Base-by-base conservation (phyloP, 1,140 invertebrate species). In the Drosophila willistoni region DNA sequence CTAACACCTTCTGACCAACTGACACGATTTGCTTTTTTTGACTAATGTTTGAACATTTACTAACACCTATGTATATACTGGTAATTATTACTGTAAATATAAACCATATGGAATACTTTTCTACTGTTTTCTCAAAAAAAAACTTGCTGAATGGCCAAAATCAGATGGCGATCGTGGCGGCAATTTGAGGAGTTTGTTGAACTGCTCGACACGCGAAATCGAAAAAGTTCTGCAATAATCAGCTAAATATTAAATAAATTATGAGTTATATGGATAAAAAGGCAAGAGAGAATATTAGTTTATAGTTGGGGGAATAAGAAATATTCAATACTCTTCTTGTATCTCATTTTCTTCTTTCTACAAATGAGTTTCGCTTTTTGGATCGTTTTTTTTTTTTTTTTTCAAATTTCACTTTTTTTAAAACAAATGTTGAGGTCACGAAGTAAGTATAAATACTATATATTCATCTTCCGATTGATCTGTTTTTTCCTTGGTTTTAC, bases 131-230 rank as follows among this genome's bases (percentile, higher is more conserved):
- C 13, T 3, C 10, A 10, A 13, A 33, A 10, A 13, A 33, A 70
- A 17, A 68, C 73, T 9, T 68, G 61, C 61, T 74, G 72, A 74
- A 39, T 36, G 47, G 25, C 1, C 14, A 36, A 57, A 57, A 25
- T 57, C 25, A 59, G 14, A 33, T 25, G 34, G 36, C 29, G 61
- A 33, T 73, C 60, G 33, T 14, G 36, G 81, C 65, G 33, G 81
- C 63, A 85, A 85, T 80, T 66, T 65, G 83, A 87, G 75, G 47
- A 76, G 83, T 86, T 86, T 87, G 75, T 87, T 86, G 82, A 86
- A 87, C 82, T 82, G 78, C 63, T 17, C 33, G 60, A 65, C 44
- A 71, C 25, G 54, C 42, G 63, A 79, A 77, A 67, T 67, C 4
- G 41, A 51, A 79, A 29, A 54, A 41, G 33, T 56, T 57, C 44